Base-by-base conservation (phyloP, 1,140 invertebrate species). In the Cydia strobilella region DNA sequence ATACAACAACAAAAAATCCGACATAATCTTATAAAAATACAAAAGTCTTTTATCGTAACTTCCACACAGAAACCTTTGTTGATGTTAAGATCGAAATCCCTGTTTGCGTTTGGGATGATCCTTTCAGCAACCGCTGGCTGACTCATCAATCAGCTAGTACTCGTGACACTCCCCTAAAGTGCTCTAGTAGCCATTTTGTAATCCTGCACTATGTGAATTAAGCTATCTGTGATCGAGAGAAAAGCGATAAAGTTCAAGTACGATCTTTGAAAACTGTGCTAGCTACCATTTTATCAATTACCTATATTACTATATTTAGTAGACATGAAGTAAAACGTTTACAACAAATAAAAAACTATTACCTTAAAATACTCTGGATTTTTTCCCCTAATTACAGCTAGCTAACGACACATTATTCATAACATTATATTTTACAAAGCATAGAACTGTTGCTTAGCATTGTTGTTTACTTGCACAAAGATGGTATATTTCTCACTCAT, bases 21-120 rank as follows among this genome's bases (percentile, higher is more conserved):
- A 35, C 18, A 18, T 69, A 69, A 69, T 39, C 65, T 39, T 69
- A 66, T 20, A 39, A 39, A 69, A 42, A 69, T 69, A 42, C 65
- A 69, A 65, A 48, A 69, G 31, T 69, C 65, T 69, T 39, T 69
- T 69, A 69, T 69, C 31, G n/a, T 15, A 39, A 20, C 63, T 66
- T 66, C 62, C 25, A 69, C 65, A 42, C 65, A 39, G 35, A 7
- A 69, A 69, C 12, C 23, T 39, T 69, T 39, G 65, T 69, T 69
- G 35, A 69, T 69, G n/a, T 39, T 69, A 39, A 69, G 31, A 69
- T 39, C 31, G 31, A 35, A 69, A 69, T 69, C 65, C 65, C 18
- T 69, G 65, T 42, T 69, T 69, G 65, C 31, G 65, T 69, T 69
- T 69, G n/a, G 65, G 65, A 31, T 69, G 65, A 69, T 31, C 65